phyloP scores from a whole-genome alignment of 2,113 vertebrate genomes.

The Mionectes macconnelli region DNA sequence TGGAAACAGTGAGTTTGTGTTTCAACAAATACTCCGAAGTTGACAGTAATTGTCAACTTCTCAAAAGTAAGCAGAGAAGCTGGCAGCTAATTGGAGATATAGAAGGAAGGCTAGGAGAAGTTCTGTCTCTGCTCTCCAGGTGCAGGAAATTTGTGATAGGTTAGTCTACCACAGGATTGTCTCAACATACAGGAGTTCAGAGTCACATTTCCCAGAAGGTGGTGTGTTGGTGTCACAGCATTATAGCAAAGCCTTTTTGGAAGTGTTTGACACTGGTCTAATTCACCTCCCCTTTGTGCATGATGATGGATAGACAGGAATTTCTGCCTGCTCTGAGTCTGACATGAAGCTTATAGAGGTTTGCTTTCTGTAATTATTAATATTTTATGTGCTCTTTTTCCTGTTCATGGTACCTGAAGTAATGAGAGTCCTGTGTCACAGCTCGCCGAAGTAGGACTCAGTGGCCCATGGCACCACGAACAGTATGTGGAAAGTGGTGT shows the following conservation, averaged over 20 bases:
- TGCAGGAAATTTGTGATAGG: background rate
- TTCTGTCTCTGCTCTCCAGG: background rate
- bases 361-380: background rate
- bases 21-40: background rate
- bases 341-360: background rate
- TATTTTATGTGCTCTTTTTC: background rate
- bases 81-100: background rate
- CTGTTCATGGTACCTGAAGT: background rate
- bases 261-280: background rate
- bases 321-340: background rate
- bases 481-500: background rate
- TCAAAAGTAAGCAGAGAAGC: background rate
- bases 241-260: background rate
- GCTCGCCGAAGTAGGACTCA: background rate
- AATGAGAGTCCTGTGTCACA: background rate
- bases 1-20: background rate
- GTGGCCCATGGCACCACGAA: background rate
- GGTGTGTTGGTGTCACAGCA: background rate
- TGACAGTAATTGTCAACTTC: background rate
- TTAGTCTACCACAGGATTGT: background rate
- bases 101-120: background rate
- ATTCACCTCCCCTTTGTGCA: background rate
- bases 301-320: background rate
- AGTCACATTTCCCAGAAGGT: background rate
- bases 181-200: background rate